Percentiles rank a stretch among this genome's conserved stretches.
phyloP scores from a whole-genome alignment of 2,888 invertebrate genomes.

The Mythimna albipuncta region DNA sequence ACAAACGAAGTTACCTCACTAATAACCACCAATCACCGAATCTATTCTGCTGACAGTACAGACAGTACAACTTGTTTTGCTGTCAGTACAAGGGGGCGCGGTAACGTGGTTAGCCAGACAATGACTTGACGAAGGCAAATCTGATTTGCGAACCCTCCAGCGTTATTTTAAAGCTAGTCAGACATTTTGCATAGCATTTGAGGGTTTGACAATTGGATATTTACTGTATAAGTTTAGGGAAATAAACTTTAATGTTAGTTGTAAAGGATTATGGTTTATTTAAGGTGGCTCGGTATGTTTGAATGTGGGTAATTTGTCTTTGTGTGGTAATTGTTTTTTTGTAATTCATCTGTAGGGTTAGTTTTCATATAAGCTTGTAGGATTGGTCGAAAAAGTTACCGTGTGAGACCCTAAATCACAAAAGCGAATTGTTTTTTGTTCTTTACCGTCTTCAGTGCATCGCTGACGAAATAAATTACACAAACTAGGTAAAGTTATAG shows the following conservation, averaged over 20 bases:
- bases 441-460: too few species aligned
- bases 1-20: constrained; percentile 36
- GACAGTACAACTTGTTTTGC: constrained; percentile 67
- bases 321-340: background rate
- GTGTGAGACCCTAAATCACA: too few species aligned
- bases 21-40: constrained; percentile 52
- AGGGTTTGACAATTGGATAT: constrained; percentile 58
- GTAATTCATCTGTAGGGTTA: too few species aligned
- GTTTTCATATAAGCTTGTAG: too few species aligned
- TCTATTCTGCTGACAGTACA: constrained; percentile 46
- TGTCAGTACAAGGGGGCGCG: constrained; percentile 77
- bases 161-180: constrained; percentile 89
- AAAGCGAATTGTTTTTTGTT: too few species aligned
- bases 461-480: too few species aligned
- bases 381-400: too few species aligned
- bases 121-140: constrained; percentile 90
- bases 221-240: constrained; percentile 57
- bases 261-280: constrained; percentile 42
- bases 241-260: constrained; percentile 43
- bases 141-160: constrained; percentile 87
- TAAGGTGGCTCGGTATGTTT: constrained; percentile 1
- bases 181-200: constrained; percentile 84
- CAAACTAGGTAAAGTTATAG: too few species aligned
- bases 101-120: constrained; percentile 87
- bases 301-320: constrained; percentile 6